Conservation (phyloP, 2,113 vertebrate species). For the Laticauda laticaudata region DNA sequence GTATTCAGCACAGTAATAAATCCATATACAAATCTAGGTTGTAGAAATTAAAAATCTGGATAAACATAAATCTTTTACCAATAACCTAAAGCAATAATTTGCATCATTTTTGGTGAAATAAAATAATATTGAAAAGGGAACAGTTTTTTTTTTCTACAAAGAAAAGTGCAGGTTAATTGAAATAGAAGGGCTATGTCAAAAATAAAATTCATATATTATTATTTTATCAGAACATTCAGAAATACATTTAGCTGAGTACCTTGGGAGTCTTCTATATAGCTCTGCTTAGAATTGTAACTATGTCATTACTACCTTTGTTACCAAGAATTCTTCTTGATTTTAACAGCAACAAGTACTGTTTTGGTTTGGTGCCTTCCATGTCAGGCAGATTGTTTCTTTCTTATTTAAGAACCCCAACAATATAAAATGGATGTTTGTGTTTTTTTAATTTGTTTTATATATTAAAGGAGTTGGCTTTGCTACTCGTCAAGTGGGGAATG, state of each 20-base stretch:
- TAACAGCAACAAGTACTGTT: background rate
- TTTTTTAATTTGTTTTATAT: background rate
- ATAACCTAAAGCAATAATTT: fast-evolving
- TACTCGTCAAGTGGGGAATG: slow-evolving; percentile 87
- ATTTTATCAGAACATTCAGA: background rate
- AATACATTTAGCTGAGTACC: background rate
- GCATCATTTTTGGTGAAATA: background rate
- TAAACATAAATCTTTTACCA: background rate
- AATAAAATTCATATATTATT: background rate
- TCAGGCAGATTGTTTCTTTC: background rate
- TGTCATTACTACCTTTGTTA: background rate
- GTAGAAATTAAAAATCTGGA: background rate
- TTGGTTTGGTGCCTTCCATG: background rate
- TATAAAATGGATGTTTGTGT: background rate
- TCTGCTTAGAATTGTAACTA: background rate
- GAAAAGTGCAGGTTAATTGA: background rate
- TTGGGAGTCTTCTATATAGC: background rate
- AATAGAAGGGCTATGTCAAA: background rate
- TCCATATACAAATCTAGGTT: background rate
- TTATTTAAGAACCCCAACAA: background rate
- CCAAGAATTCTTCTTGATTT: background rate
- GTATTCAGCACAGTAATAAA: background rate
- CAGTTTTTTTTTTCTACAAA: background rate
- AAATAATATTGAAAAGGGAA: background rate
- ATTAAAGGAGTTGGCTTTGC: slow-evolving; percentile 87